phyloP scores from a whole-genome alignment of 2,113 vertebrate species.

The Elephas maximus region DNA sequence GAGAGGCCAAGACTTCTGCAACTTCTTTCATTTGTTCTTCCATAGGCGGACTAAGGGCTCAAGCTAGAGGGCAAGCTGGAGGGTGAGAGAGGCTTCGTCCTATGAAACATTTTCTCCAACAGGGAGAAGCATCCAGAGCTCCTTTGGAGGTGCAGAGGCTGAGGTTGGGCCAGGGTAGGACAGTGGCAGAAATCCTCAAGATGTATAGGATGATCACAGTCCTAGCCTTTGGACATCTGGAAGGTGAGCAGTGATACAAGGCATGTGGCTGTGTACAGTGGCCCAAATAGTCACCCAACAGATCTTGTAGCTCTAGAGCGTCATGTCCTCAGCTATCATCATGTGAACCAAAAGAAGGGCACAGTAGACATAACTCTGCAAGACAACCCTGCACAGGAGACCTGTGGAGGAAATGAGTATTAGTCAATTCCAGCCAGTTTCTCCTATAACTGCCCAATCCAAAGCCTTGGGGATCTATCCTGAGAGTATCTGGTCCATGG shows the following conservation, averaged over 20 bases:
- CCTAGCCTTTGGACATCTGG: background rate
- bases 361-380: background rate
- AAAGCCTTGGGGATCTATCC: background rate
- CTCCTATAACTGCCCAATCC: background rate
- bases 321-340: background rate
- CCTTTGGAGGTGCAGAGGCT: background rate
- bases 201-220: background rate
- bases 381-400: background rate
- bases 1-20: background rate
- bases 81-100: background rate
- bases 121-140: background rate
- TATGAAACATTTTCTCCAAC: background rate
- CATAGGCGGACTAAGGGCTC: accelerated
- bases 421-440: background rate
- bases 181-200: background rate
- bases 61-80: too few relatives aligned
- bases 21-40: background rate
- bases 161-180: background rate
- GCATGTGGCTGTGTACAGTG: accelerated
- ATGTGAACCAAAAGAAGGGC: background rate
- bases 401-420: background rate
- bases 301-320: background rate
- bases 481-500: background rate
- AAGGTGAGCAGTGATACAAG: background rate
- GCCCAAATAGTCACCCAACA: background rate